Percentiles rank a stretch among this genome's conserved stretches.
These are phyloP conservation scores for Leucoraja erinaceus DNA, from an alignment of 2,113 vertebrate species.

Conservation along the genomic window DNA sequence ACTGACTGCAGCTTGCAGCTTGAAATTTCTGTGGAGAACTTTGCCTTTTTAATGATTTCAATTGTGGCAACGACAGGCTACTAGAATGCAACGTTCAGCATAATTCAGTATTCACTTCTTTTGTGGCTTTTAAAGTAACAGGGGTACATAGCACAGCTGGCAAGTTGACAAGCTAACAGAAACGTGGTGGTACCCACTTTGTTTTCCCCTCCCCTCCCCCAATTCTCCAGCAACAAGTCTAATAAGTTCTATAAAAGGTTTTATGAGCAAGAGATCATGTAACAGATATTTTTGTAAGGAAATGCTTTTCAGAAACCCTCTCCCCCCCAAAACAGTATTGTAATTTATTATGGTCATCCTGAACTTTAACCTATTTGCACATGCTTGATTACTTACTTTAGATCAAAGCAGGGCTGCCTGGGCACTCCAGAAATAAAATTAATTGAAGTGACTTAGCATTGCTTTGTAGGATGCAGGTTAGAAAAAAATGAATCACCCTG, in stretches of 20 bases:
- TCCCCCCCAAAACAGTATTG: neutral
- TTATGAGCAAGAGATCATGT: neutral
- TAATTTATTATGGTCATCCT: neutral
- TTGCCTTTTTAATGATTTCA: neutral
- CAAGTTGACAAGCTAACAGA: neutral
- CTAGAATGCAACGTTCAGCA: neutral
- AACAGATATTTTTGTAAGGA: constrained; percentile 5
- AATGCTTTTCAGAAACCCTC: neutral
- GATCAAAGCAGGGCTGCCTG: constrained; percentile 47
- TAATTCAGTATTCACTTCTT: no score
- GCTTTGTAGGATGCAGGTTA: neutral
- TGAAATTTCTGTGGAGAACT: neutral
- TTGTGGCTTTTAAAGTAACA: neutral
- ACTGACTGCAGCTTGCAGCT: neutral
- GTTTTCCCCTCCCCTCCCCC: neutral
- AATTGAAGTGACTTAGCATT: constrained; percentile 44
- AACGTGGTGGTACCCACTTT: neutral
- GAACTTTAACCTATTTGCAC: constrained; percentile 47
- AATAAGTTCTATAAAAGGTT: neutral
- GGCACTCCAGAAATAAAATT: constrained; percentile 44
- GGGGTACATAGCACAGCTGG: neutral
- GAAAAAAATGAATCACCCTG: constrained; percentile 13
- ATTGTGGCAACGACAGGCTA: neutral
- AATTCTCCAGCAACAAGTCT: neutral
- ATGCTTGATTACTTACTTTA: constrained; percentile 50